Base-by-base conservation (phyloP, 2,113 vertebrate species). In the human (Homo sapiens) region DNA sequence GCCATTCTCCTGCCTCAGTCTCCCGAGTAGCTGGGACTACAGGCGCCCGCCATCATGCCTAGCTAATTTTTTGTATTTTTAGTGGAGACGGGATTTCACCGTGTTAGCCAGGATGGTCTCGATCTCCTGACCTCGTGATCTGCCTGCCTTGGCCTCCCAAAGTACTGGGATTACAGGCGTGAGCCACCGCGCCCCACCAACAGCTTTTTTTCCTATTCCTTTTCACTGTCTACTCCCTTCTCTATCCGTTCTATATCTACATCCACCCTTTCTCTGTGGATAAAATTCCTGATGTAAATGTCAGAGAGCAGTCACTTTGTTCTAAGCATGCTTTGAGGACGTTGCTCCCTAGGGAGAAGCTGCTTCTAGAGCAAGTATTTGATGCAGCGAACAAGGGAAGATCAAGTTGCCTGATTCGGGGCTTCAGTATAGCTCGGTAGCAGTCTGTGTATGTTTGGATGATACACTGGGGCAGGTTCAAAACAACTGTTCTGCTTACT, bases 321-420 rank as follows among this genome's bases (percentile, higher is more conserved):
- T 89, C 68, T 78, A 61, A 43, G 84, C 92, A 14, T 78, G 86
- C 84, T 93, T 82, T 70, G 64, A 97, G 87, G 95, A 80, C 64
- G 61, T 82, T 80, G 50, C 50, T 94, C 70, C 59, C n/a, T 48
- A n/a, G 52, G 23, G 80, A 57, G 50, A 88, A 90, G 75, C n/a
- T 59, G 70, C 75, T 93, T 94, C 61, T 83, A 86, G 75, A 96
- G 20, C 70, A 80, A 30, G 6, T 40, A 73, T 94, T 90, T 87
- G 75, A 80, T 88, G 76, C 59, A 89, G 78, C 86, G 76, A 75
- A 70, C 82, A 83, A 94, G 89, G 97, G 40, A 59, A 90, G 82
- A 92, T 90, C 48, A 45, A 61, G 80, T 80, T 93, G 75, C 70
- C 86, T 87, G 88, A 89, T 87, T 68, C 27, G 35, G 22, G 78